Percentiles rank a stretch among this genome's conserved stretches.
These are phyloP conservation scores for Ecliptopera silaceata DNA, from an alignment of 2,888 invertebrate species.

Conservation along the genomic window DNA sequence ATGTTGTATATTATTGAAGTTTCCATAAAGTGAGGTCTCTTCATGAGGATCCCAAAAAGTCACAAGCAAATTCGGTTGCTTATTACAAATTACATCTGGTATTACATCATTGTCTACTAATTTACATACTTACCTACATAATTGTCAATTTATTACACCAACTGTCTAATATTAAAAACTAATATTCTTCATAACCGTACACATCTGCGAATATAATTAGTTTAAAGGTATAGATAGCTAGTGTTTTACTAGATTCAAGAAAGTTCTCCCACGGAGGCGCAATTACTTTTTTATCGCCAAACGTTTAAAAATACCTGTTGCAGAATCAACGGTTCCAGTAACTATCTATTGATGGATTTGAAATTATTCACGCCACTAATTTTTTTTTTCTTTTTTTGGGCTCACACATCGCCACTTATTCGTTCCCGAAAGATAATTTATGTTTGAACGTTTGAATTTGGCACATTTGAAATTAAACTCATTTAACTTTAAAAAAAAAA, in stretches of 20 bases:
- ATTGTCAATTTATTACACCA: neutral
- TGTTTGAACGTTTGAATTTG: no score
- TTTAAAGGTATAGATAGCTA: neutral
- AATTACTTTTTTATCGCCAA: constrained; percentile 12
- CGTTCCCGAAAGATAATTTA: no score
- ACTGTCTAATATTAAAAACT: neutral
- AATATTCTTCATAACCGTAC: constrained; percentile 4
- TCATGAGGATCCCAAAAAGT: neutral
- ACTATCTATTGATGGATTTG: neutral
- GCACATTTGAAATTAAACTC: no score
- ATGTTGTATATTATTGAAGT: no score
- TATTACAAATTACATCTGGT: neutral
- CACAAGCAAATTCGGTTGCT: neutral
- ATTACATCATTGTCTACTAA: neutral
- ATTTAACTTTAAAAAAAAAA: no score
- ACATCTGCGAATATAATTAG: constrained; percentile 2
- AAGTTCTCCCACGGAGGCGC: constrained; percentile 13
- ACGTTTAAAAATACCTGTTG: constrained; percentile 16
- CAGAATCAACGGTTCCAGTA: neutral
- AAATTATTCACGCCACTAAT: neutral
- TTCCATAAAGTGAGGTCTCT: no score
- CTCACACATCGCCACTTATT: no score
- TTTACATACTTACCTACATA: neutral
- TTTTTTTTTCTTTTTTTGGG: no score
- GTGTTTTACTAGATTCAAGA: constrained; percentile 9